These are phyloP conservation scores for Danio albolineatus DNA, from an alignment of 2,797 vertebrate species.

Conservation along the genomic window DNA sequence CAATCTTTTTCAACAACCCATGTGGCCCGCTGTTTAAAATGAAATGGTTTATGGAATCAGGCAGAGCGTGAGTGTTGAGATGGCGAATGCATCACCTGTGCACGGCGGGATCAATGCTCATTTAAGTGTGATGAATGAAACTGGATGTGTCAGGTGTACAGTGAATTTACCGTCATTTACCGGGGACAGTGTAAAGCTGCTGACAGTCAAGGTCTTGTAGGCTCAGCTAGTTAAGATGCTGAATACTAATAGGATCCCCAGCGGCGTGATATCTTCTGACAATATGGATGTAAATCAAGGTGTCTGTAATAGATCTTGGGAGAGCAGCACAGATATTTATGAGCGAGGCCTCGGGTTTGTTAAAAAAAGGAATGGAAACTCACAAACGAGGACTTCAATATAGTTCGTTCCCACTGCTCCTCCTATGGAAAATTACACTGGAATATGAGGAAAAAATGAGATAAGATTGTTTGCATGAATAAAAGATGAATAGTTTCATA, in stretches of 20 bases:
- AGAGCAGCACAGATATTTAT: neutral
- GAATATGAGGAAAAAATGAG: no score
- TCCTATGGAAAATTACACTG: no score
- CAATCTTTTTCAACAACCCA: no score
- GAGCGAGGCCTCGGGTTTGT: neutral
- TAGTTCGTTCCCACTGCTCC: no score
- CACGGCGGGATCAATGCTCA: constrained; percentile 15
- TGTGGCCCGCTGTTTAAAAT: neutral
- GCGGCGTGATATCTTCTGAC: neutral
- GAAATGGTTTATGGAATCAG: neutral
- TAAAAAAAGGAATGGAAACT: no score
- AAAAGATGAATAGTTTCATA: no score
- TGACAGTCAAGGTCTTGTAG: neutral
- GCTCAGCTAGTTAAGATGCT: neutral
- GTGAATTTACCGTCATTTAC: constrained; percentile 10
- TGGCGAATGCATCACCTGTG: neutral
- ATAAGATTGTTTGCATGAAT: no score
- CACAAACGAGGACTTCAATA: no score
- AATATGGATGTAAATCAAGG: neutral
- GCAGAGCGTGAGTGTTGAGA: neutral
- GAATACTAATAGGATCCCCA: neutral
- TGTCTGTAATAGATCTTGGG: neutral
- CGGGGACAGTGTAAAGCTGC: neutral
- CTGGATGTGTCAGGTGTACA: constrained; percentile 10
- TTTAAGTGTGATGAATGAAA: neutral